These are phyloP conservation scores for Epinotia ramella DNA, from an alignment of 2,888 invertebrate species.

Conservation along the genomic window DNA sequence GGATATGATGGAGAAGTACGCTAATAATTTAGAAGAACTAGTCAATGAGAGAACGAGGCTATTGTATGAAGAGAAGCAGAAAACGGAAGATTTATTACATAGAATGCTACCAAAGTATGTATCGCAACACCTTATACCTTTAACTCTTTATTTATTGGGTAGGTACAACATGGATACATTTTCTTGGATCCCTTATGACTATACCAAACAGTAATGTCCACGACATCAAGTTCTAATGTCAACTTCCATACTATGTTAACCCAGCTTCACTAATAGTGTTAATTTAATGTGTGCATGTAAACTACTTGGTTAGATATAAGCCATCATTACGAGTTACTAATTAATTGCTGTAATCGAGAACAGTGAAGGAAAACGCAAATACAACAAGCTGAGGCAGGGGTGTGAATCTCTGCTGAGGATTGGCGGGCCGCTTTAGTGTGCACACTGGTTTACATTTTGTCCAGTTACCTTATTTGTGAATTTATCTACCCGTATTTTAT, in stretches of 20 bases:
- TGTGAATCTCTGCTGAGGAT: conserved; percentile 53
- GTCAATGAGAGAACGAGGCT: conserved; percentile 96
- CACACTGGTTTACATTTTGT: conserved; percentile 83
- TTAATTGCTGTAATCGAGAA: conserved; percentile 59
- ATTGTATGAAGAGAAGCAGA: conserved; percentile 95
- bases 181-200: conserved; percentile 40
- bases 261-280: conserved; percentile 52
- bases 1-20: conserved; percentile 99
- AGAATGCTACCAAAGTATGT: conserved; percentile 96
- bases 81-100: conserved; percentile 95
- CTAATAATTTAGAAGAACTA: conserved; percentile 97
- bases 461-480: conserved; percentile 59
- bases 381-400: conserved; percentile 77
- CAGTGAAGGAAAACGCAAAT: conserved; percentile 80
- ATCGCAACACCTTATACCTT: conserved; percentile 32
- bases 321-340: conserved; percentile 56
- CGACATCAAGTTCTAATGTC: conserved; percentile 54
- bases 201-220: conserved; percentile 49
- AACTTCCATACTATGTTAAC: conserved; percentile 50
- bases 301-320: conserved; percentile 55
- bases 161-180: conserved; percentile 55
- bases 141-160: conserved; percentile 39
- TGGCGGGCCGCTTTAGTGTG: conserved; percentile 66
- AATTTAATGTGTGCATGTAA: conserved; percentile 62
- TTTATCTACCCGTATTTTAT: not conserved